A percentile compares a stretch with the other conserved stretches of the same genome.
Evolutionary conservation across 1,140 invertebrate species (phyloP).

Genomic region (Penaeus japonicus): DNA sequence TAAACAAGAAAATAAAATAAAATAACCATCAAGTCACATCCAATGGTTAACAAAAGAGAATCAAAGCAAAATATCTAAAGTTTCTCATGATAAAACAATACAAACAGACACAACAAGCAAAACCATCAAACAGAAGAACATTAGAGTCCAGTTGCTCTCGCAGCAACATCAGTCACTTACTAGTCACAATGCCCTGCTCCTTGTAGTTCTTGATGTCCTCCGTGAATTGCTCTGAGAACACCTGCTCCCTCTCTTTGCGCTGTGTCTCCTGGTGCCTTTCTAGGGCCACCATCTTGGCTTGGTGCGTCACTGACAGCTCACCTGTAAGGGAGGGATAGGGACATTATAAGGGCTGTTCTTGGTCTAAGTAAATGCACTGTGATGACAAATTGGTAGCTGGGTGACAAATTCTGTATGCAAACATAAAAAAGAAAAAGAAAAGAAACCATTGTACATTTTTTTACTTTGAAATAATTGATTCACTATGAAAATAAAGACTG

Average conservation of each 20-base stretch:
- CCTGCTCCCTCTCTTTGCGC: slow-evolving; percentile 39
- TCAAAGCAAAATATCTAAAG: too few relatives aligned
- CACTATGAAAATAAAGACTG: too few relatives aligned
- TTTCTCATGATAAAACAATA: too few relatives aligned
- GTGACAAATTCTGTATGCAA: not conserved
- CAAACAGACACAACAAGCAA: not conserved
- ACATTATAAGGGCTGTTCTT: not conserved
- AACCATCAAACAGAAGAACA: not conserved
- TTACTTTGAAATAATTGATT: too few relatives aligned
- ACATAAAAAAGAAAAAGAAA: too few relatives aligned
- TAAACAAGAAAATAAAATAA: too few relatives aligned
- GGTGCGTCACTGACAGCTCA: slow-evolving; percentile 21
- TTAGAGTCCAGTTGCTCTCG: not conserved
- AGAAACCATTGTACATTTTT: too few relatives aligned
- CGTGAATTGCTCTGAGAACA: slow-evolving; percentile 42
- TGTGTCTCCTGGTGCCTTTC: slow-evolving; percentile 30
- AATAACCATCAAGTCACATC: too few relatives aligned
- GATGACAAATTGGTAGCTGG: not conserved
- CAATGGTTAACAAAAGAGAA: too few relatives aligned
- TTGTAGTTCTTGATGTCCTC: slow-evolving; percentile 46
- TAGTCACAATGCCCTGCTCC: slow-evolving; percentile 31
- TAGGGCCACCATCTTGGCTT: slow-evolving; percentile 34
- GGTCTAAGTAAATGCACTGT: too few relatives aligned
- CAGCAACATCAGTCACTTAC: slow-evolving; percentile 1
- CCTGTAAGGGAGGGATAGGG: not conserved